Evolutionary conservation across 37 sponge, comb jelly and placozoan genomes (phyloP).

Genomic region (Halichondria panicea): DNA sequence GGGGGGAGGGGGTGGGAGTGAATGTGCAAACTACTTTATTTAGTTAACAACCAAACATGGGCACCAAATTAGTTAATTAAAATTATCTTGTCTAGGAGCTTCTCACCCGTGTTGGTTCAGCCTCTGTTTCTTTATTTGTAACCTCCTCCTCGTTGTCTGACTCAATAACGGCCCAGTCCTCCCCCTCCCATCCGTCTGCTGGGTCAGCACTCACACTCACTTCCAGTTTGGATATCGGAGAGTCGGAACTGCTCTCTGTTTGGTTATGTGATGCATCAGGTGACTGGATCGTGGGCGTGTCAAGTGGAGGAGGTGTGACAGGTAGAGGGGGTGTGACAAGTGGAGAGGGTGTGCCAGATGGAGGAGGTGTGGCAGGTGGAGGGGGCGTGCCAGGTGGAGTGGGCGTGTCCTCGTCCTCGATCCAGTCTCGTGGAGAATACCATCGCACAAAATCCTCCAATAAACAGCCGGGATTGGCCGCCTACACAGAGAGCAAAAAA

Average conservation of each 20-base stretch:
- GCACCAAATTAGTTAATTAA: neutral
- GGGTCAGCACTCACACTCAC: neutral
- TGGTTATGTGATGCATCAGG: neutral
- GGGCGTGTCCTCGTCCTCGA: slow-evolving; percentile 20
- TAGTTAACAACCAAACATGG: neutral
- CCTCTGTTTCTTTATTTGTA: neutral
- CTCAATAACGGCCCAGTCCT: slow-evolving; percentile 25
- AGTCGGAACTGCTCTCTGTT: neutral
- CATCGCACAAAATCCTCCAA: slow-evolving; percentile 98
- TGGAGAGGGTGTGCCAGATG: neutral
- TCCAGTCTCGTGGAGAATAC: slow-evolving; percentile 99
- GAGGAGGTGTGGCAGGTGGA: neutral
- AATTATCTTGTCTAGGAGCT: neutral
- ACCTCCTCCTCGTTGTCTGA: neutral
- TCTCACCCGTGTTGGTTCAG: neutral
- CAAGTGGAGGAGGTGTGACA: neutral
- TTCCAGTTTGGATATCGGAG: neutral
- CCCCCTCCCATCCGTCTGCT: slow-evolving; percentile 11
- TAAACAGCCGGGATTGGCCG: slow-evolving; percentile 95
- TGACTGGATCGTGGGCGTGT: neutral
- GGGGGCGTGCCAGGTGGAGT: neutral
- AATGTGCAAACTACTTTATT: neutral
- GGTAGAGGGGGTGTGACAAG: neutral
- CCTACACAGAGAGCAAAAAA: slow-evolving; percentile 61
- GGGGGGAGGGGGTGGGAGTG: no score